phyloP scores from a whole-genome alignment of 2,888 invertebrate genomes.

The Antheraea assamensis region DNA sequence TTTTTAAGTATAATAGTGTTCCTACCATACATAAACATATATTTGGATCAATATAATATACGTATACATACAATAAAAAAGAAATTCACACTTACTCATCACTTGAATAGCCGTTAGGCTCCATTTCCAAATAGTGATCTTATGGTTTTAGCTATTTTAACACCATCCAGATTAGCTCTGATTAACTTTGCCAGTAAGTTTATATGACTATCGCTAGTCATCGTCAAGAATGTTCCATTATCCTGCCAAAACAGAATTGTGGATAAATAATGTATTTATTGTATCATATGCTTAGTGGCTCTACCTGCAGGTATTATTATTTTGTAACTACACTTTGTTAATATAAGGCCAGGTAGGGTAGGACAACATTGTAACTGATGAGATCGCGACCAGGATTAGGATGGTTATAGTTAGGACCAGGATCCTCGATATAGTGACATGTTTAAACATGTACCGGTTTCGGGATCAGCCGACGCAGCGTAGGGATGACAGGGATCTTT shows the following conservation, averaged over 20 bases:
- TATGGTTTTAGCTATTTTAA: conserved; percentile 58
- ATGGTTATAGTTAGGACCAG: no score
- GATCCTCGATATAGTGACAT: no score
- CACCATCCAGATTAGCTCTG: conserved; percentile 63
- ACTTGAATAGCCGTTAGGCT: conserved; percentile 49
- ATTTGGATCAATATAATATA: neutral
- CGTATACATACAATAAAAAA: neutral
- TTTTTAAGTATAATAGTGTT: no score
- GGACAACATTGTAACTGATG: no score
- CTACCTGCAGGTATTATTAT: no score
- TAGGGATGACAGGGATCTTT: no score
- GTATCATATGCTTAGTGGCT: neutral
- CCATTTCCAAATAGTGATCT: conserved; percentile 66
- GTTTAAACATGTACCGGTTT: no score
- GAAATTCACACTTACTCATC: conserved; percentile 50
- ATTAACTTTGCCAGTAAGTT: conserved; percentile 64
- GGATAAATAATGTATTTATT: neutral
- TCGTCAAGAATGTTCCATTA: conserved; percentile 57
- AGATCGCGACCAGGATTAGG: no score
- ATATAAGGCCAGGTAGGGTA: no score
- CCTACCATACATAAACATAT: no score
- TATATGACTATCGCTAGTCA: conserved; percentile 64
- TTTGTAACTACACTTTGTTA: no score
- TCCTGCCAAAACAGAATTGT: conserved; percentile 45
- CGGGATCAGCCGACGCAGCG: no score